phyloP scores from a whole-genome alignment of 2,113 vertebrate species.

The Ciconia maguari region DNA sequence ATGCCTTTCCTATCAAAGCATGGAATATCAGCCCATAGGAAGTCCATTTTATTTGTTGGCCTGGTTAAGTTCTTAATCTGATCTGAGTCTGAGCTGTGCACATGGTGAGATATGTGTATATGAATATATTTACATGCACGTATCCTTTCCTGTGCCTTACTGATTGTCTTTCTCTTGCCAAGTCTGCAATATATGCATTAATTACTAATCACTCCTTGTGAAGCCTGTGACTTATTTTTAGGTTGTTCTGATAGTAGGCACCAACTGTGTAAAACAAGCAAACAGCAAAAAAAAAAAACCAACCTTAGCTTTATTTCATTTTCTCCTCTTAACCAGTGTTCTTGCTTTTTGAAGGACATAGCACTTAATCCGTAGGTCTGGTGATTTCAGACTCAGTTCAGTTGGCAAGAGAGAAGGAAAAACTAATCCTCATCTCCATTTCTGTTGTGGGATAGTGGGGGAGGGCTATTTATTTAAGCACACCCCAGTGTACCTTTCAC shows the following conservation, averaged over 20 bases:
- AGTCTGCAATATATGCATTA: neutral
- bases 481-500: neutral
- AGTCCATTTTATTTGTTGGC: neutral
- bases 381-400: neutral
- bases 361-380: neutral
- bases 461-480: neutral
- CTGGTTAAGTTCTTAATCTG: neutral
- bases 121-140: too few relatives aligned
- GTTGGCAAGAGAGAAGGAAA: neutral
- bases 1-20: rapidly evolving
- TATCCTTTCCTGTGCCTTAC: neutral
- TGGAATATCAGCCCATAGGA: neutral
- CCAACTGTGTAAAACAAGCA: neutral
- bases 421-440: neutral
- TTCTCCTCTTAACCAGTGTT: neutral
- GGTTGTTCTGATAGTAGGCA: neutral
- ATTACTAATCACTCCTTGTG: neutral
- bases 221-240: neutral
- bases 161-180: neutral
- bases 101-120: rapidly evolving
- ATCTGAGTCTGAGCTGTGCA: neutral
- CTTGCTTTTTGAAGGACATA: neutral
- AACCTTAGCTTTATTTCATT: neutral
- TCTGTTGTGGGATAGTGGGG: neutral
- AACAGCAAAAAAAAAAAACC: neutral